These are phyloP conservation scores for Melipona quadrifasciata DNA, from an alignment of 1,140 invertebrate species.

Conservation along the genomic window DNA sequence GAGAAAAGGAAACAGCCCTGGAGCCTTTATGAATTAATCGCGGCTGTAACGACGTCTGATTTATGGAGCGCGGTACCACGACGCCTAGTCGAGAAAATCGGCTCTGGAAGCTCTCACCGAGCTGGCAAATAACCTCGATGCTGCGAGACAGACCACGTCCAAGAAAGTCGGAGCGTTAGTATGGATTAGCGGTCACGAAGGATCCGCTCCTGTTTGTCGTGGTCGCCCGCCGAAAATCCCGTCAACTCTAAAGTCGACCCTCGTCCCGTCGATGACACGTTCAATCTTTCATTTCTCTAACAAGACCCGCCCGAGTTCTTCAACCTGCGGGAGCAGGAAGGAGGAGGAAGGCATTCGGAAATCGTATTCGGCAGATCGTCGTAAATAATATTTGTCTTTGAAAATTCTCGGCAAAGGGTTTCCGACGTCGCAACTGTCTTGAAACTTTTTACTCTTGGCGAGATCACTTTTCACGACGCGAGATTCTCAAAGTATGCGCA, in stretches of 20 bases:
- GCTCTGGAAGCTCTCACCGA: slow-evolving; percentile 18
- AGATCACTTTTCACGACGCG: too few species aligned
- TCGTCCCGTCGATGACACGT: slow-evolving; percentile 51
- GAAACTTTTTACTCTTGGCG: too few species aligned
- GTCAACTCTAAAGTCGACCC: slow-evolving; percentile 58
- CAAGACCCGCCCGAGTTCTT: slow-evolving; percentile 13
- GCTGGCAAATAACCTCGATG: background rate
- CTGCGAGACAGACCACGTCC: slow-evolving; percentile 53
- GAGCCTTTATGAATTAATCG: slow-evolving; percentile 32
- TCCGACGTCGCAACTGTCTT: too few species aligned
- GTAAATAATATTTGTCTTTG: slow-evolving; percentile 9
- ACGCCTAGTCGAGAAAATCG: background rate
- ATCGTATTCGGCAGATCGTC: background rate
- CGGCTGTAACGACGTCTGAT: background rate
- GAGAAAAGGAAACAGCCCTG: background rate
- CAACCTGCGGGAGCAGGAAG: too few species aligned
- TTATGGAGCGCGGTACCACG: slow-evolving; percentile 18
- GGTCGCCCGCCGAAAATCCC: slow-evolving; percentile 58
- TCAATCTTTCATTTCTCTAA: slow-evolving; percentile 57
- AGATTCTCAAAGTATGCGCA: too few species aligned
- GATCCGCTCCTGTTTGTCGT: slow-evolving; percentile 56
- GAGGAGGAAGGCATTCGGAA: background rate
- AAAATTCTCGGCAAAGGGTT: background rate
- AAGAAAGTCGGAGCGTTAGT: slow-evolving; percentile 50
- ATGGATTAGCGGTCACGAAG: slow-evolving; percentile 65